Evolutionary conservation across 2,113 vertebrate genomes (phyloP), one percentile per base, ranked within the genome.

Genomic region (Tretioscincus oriximinensis): DNA sequence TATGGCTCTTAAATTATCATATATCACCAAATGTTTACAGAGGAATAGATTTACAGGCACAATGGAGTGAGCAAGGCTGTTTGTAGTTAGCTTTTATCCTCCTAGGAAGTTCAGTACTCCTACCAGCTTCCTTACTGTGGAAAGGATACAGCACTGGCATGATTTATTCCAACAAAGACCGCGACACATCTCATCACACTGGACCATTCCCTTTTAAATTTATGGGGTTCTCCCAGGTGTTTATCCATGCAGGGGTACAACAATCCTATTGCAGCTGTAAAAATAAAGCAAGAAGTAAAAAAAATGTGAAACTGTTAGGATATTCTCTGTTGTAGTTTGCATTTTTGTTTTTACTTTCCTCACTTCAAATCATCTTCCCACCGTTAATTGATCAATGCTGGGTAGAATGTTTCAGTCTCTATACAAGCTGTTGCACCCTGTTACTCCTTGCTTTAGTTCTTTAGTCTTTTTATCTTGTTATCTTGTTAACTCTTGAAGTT

Each of bases 181-280:
- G 98, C 98, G 78, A 99, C 97, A 20, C 98, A 99, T 89, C 98
- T 96, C 97, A 99, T 99, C 77, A 99, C 98, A 83, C 97, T 99
- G 86, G 98, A 99, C 98, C 98, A 99, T 88, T 99, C 98, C 84
- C 98, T 94, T 91, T 99, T 99, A 92, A 99, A 98, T 89, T 96
- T 97, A 94, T 99, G 98, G 47, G 98, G 98, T 87, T 98, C 97
- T 51, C 98, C 98, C 81, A 99, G 95, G 82, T 94, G 96, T 76
- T 92, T 95, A 96, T 99, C 98, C 87, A 99, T 98, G 94, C 97
- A 98, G 20, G 98, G 98, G 91, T 99, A 99, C 92, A 99, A 87
- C 86, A 99, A 94, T 4, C 98, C 98, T 76, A 99, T 99, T 89
- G 96, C 85, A 54, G 97, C 98, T 99, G 95, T 78, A 76, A 81